Evolutionary conservation across 2,888 invertebrate species (phyloP), one percentile per base, ranked within the genome.

Genomic region (Oligia strigilis): DNA sequence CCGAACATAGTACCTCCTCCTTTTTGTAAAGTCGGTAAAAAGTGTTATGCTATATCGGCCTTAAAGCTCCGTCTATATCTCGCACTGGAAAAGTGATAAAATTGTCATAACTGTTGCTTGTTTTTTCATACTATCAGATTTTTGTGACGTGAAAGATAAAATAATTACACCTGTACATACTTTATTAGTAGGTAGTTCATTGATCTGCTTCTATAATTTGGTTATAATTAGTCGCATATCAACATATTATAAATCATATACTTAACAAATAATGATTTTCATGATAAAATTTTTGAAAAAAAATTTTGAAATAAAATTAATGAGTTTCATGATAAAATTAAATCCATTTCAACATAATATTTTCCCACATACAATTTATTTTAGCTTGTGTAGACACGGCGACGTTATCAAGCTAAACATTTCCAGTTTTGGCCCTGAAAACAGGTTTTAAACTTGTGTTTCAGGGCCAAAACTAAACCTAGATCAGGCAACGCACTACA

Each of bases 141-240:
- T 36, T 76, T 19, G 62, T 64, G 29, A 74, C 40, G 67, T 17
- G 29, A 17, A n/a, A 78, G 6, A 52, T 36, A 29, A 29, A 65
- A 55, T 60, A n/a, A n/a, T 69, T 17, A 17, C n/a, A 46, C 9
- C 17, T 43, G 9, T 43, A 11, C 17, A n/a, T 46, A 13, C 19
- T 67, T 69, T 80, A 70, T 46, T 62, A 80, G 52, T 14, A 46
- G 14, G 43, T 14, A 46, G 19, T 55, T 80, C 52, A 55, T 70
- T 80, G 62, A 55, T 70, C 62, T n/a, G 36, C n/a, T 67, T 43
- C 19, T 55, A 64, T 80, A 29, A 70, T 8, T 46, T 46, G 17
- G n/a, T 55, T 43, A 4, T 70, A 69, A 80, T 69, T 64, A 6
- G 19, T 55, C 52, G 13, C 40, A 14, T 67, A 62, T 65, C 52